Conservation (phyloP, 2,888 invertebrate genomes). For the Pseudococcus jackbeardsleyi region DNA sequence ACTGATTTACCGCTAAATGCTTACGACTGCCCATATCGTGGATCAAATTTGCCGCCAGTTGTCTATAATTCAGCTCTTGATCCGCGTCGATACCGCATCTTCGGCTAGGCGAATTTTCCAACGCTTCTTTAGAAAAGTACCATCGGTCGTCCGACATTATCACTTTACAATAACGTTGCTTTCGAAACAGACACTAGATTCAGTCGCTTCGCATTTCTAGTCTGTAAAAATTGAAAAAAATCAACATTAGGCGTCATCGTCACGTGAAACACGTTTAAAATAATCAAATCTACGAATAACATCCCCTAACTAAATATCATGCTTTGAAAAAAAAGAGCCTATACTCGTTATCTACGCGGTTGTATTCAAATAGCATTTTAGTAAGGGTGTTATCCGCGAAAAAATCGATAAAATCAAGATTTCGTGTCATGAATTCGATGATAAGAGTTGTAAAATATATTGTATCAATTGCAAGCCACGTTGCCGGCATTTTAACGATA, state of each 20-base stretch:
- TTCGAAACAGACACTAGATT: background rate
- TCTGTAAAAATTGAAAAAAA: slow-evolving; percentile 10
- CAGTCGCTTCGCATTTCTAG: background rate
- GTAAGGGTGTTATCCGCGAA: background rate
- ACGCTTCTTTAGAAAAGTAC: slow-evolving; percentile 95
- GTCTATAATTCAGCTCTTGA: slow-evolving; percentile 94
- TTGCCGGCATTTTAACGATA: background rate
- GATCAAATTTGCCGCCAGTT: slow-evolving; percentile 97
- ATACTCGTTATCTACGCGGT: background rate
- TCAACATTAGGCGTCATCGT: background rate
- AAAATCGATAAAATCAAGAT: background rate
- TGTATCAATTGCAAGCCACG: background rate
- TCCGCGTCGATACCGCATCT: slow-evolving; percentile 92
- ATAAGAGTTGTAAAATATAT: background rate
- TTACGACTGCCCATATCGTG: slow-evolving; percentile 99
- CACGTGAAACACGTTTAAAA: background rate
- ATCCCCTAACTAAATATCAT: background rate
- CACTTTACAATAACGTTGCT: background rate
- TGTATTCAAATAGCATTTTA: background rate
- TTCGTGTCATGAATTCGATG: background rate
- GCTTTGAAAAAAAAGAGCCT: background rate
- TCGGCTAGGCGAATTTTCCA: slow-evolving; percentile 91
- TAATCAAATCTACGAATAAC: background rate
- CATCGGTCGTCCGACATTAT: slow-evolving; percentile 72
- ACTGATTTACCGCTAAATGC: slow-evolving; percentile 83